These are phyloP conservation scores for Melanerpes formicivorus DNA, from an alignment of 2,113 vertebrate genomes.

Conservation along the genomic window DNA sequence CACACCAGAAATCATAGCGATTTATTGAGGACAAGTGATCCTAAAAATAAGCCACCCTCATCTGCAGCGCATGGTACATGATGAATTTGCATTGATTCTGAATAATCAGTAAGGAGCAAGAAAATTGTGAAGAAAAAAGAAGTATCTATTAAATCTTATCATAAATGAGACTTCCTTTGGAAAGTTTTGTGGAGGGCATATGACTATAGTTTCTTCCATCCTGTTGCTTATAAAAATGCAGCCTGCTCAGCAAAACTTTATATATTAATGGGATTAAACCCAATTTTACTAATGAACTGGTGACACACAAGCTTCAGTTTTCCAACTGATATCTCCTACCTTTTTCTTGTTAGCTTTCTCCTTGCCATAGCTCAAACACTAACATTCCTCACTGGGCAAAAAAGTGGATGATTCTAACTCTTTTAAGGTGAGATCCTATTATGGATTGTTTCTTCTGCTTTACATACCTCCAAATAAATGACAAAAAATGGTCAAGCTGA, in stretches of 20 bases:
- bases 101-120: neutral
- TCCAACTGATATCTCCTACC: neutral
- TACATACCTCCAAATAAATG: neutral
- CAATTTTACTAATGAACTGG: neutral
- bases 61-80: neutral
- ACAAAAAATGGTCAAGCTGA: neutral
- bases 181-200: neutral
- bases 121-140: neutral
- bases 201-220: neutral
- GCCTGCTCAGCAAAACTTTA: neutral
- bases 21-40: neutral
- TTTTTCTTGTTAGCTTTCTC: neutral
- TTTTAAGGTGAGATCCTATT: neutral
- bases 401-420: neutral
- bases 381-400: neutral
- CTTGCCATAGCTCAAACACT: fast-evolving
- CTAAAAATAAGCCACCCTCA: neutral
- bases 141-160: neutral
- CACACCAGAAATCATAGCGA: neutral
- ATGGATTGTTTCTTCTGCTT: neutral
- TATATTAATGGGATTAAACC: neutral
- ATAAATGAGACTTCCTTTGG: neutral
- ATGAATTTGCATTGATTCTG: neutral
- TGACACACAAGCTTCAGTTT: neutral
- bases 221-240: neutral